phyloP scores from a whole-genome alignment of 2,888 invertebrate species.

The Apotomis turbidana region DNA sequence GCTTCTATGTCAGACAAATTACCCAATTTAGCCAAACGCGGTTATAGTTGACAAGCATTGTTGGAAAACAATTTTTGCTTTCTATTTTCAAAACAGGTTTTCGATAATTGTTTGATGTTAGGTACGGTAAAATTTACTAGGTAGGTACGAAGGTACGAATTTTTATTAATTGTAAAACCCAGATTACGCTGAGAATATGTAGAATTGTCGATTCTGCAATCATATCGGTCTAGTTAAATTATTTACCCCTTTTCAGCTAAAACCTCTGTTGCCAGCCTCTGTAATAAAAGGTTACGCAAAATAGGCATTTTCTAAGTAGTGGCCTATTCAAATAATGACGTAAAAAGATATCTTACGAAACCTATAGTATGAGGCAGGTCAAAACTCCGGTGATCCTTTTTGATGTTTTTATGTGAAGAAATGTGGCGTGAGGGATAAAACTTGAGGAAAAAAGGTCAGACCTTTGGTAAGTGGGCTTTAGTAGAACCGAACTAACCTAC shows the following conservation, averaged over 20 bases:
- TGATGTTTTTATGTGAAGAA: constrained; percentile 34
- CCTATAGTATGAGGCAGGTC: constrained; percentile 11
- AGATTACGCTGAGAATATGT: too few relatives aligned
- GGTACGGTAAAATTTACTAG: too few relatives aligned
- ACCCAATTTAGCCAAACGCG: background rate
- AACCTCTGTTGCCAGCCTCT: too few relatives aligned
- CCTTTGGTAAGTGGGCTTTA: constrained; percentile 17
- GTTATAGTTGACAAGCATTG: background rate
- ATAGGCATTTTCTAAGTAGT: background rate
- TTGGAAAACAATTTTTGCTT: background rate
- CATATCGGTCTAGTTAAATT: too few relatives aligned
- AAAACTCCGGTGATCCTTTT: constrained; percentile 22
- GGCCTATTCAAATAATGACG: constrained; percentile 3
- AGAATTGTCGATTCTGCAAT: too few relatives aligned
- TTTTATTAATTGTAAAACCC: background rate
- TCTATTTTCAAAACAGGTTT: background rate
- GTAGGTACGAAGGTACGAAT: too few relatives aligned
- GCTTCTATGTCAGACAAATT: too few relatives aligned
- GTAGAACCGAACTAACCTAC: background rate
- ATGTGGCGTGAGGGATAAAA: background rate
- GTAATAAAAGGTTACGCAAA: background rate
- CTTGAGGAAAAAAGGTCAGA: constrained; percentile 29
- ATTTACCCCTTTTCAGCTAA: too few relatives aligned
- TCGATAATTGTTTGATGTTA: background rate
- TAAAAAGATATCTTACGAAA: constrained; percentile 1